A percentile compares a stretch with the other conserved stretches of the same genome.
phyloP scores from a whole-genome alignment of 2,797 vertebrate species.

The Antrozous pallidus region DNA sequence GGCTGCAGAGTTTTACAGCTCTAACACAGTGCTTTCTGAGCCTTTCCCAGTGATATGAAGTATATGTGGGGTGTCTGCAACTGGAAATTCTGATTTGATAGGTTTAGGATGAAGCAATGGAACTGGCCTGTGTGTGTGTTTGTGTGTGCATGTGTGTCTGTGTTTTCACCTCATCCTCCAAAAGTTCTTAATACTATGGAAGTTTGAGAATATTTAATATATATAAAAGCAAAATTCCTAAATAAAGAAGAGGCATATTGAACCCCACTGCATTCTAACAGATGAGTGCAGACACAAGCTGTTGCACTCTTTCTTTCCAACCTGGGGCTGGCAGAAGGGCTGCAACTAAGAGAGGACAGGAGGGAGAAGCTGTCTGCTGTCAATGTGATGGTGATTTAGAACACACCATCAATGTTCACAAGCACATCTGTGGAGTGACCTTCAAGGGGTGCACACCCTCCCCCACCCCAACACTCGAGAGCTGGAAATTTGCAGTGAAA shows the following conservation, averaged over 20 bases:
- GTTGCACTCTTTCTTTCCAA: neutral
- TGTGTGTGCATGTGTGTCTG: neutral
- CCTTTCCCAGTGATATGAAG: neutral
- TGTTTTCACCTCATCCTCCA: neutral
- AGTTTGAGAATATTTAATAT: neutral
- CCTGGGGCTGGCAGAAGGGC: too few relatives aligned
- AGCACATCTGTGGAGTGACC: accelerated
- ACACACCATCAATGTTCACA: neutral
- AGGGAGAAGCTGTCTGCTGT: neutral
- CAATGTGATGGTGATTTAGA: neutral
- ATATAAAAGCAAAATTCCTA: neutral
- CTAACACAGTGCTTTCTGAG: neutral
- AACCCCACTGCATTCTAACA: neutral
- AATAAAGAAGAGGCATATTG: neutral
- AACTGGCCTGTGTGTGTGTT: neutral
- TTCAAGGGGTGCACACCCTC: neutral
- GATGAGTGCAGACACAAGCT: neutral
- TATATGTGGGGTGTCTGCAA: neutral
- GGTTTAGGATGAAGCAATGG: neutral
- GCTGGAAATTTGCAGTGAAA: neutral
- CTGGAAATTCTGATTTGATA: neutral
- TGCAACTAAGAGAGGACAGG: neutral
- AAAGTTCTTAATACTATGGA: neutral
- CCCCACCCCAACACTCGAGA: neutral
- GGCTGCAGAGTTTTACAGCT: neutral